phyloP scores from a whole-genome alignment of 2,888 invertebrate species.

The Heteropelma amictum region DNA sequence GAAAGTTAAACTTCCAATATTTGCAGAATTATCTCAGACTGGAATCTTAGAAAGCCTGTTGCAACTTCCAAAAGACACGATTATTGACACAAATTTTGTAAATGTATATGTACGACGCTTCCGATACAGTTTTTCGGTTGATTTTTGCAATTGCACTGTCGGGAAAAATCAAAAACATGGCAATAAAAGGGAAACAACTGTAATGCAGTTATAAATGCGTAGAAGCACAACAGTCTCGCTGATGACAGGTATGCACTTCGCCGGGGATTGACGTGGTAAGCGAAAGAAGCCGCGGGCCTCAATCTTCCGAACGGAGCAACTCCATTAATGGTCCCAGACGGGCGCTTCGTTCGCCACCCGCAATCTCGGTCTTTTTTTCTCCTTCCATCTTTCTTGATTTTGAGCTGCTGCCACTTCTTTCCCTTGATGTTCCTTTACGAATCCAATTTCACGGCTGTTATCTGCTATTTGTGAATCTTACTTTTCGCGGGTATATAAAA shows the following conservation, averaged over 20 bases:
- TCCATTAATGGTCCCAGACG: constrained; percentile 42
- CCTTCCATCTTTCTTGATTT: constrained; percentile 6
- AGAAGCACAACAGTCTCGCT: too few relatives aligned
- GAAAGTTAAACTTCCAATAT: too few relatives aligned
- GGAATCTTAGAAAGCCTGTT: too few relatives aligned
- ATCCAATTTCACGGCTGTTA: constrained; percentile 53
- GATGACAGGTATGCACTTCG: constrained; percentile 6
- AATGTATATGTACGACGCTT: too few relatives aligned
- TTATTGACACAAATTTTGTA: too few relatives aligned
- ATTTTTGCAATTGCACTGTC: too few relatives aligned
- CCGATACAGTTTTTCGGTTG: too few relatives aligned
- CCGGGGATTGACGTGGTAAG: constrained; percentile 31
- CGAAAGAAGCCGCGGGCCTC: constrained; percentile 18
- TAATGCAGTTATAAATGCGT: too few relatives aligned
- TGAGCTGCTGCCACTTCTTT: constrained; percentile 31
- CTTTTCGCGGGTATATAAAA: constrained; percentile 18
- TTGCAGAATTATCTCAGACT: too few relatives aligned
- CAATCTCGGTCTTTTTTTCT: neutral
- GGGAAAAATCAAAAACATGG: too few relatives aligned
- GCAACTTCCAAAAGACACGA: too few relatives aligned
- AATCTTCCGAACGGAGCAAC: constrained; percentile 21
- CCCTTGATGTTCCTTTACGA: constrained; percentile 50
- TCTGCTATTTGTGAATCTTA: constrained; percentile 42
- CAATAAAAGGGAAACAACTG: neutral
- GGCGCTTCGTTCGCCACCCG: constrained; percentile 9